phyloP scores from a whole-genome alignment of 1,140 invertebrate genomes.

The Geopemphigus sp. region DNA sequence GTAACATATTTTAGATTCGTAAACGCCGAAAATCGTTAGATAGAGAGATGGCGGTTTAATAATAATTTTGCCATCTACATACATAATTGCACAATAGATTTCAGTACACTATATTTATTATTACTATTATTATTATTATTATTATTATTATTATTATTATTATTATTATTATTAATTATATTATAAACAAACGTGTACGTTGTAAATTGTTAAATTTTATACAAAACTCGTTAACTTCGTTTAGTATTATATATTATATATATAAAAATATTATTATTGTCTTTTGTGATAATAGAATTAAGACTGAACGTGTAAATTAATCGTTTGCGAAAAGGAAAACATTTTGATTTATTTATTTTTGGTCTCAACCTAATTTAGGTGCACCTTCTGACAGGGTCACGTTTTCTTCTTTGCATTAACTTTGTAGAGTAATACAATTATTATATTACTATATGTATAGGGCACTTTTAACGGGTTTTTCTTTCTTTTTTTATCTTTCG shows the following conservation, averaged over 20 bases:
- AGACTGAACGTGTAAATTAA: slow-evolving; percentile 48
- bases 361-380: slow-evolving; percentile 46
- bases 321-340: slow-evolving; percentile 11
- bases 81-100: slow-evolving; percentile 14
- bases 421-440: slow-evolving; percentile 27
- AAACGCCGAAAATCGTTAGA: too few species aligned
- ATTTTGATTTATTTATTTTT: slow-evolving; percentile 40
- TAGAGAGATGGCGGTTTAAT: not conserved
- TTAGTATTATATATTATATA: slow-evolving; percentile 28
- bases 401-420: slow-evolving; percentile 26
- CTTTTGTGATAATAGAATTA: slow-evolving; percentile 50
- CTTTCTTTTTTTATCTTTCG: too few species aligned
- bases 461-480: slow-evolving; percentile 34
- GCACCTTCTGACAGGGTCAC: slow-evolving; percentile 47
- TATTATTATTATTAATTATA: not conserved
- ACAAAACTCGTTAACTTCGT: slow-evolving; percentile 40
- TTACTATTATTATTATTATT: not conserved
- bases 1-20: too few species aligned
- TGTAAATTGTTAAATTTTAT: slow-evolving; percentile 48
- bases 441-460: not conserved
- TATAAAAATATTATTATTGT: slow-evolving; percentile 27
- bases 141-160: not conserved
- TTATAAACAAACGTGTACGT: slow-evolving; percentile 1
- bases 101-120: not conserved
- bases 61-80: not conserved